These are phyloP conservation scores for Neomorphus geoffroyi DNA, from an alignment of 2,797 vertebrate species.

Conservation along the genomic window DNA sequence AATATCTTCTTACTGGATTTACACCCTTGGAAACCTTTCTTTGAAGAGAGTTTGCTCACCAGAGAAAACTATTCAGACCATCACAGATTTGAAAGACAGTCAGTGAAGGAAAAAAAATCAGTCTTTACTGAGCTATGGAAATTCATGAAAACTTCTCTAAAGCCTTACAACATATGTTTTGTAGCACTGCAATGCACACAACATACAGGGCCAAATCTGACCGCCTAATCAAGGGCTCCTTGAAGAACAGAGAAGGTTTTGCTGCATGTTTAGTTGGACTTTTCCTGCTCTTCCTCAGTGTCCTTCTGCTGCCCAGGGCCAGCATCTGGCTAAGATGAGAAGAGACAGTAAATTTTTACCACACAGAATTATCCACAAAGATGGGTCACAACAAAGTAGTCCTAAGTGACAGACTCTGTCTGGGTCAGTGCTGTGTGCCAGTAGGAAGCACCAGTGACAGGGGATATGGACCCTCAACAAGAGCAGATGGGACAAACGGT, in stretches of 20 bases:
- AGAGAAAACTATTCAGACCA: neutral
- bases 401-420: accelerated
- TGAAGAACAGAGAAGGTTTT: neutral
- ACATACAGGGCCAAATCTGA: neutral
- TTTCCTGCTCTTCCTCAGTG: neutral
- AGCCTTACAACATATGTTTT: neutral
- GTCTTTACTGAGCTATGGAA: neutral
- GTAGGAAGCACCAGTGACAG: neutral
- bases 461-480: neutral
- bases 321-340: neutral
- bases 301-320: neutral
- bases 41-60: neutral
- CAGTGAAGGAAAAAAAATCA: neutral
- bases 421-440: neutral
- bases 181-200: neutral
- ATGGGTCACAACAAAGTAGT: neutral
- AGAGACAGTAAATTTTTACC: neutral
- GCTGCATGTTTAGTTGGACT: neutral
- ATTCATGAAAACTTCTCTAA: neutral
- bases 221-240: neutral
- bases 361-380: neutral
- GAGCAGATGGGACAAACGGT: neutral
- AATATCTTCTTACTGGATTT: constrained; percentile 7
- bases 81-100: neutral
- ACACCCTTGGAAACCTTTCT: neutral